Percentiles rank a stretch among this genome's conserved stretches.
These are phyloP conservation scores for Brachypalpus laphriformis DNA, from an alignment of 2,888 invertebrate genomes.

Conservation along the genomic window DNA sequence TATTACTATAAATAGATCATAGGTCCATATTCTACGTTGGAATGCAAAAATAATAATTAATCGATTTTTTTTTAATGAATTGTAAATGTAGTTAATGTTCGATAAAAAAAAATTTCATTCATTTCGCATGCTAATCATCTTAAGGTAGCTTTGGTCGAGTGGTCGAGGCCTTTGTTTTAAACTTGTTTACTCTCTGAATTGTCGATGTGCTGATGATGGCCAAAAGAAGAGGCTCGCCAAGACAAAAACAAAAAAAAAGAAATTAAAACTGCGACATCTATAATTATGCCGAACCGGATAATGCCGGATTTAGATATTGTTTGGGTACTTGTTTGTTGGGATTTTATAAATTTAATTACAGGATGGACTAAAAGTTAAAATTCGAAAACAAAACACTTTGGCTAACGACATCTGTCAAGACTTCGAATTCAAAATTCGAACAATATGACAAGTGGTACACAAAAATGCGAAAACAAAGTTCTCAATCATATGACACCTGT, in stretches of 20 bases:
- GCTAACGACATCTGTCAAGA: not conserved
- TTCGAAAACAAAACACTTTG: not conserved
- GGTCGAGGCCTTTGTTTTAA: slow-evolving; percentile 5
- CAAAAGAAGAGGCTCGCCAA: slow-evolving; percentile 35
- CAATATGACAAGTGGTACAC: too few species aligned
- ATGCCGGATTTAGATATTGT: not conserved
- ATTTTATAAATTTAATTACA: not conserved
- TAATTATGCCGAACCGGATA: slow-evolving; percentile 7
- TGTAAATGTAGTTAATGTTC: not conserved
- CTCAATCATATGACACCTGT: too few species aligned
- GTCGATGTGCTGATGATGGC: slow-evolving; percentile 7
- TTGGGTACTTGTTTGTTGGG: not conserved
- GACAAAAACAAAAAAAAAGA: not conserved
- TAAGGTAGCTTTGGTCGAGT: slow-evolving; percentile 7
- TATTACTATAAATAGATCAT: slow-evolving; percentile 14
- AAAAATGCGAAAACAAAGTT: too few species aligned
- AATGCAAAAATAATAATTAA: not conserved
- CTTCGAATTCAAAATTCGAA: not conserved
- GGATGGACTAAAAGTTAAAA: not conserved
- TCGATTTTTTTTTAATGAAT: slow-evolving; percentile 16
- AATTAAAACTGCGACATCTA: not conserved
- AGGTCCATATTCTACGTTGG: slow-evolving; percentile 3
- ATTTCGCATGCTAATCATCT: slow-evolving; percentile 10
- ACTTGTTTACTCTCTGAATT: slow-evolving; percentile 5
- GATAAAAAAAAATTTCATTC: slow-evolving; percentile 1